phyloP scores from a whole-genome alignment of 2,113 vertebrate genomes.

The Corythornis cristatus region DNA sequence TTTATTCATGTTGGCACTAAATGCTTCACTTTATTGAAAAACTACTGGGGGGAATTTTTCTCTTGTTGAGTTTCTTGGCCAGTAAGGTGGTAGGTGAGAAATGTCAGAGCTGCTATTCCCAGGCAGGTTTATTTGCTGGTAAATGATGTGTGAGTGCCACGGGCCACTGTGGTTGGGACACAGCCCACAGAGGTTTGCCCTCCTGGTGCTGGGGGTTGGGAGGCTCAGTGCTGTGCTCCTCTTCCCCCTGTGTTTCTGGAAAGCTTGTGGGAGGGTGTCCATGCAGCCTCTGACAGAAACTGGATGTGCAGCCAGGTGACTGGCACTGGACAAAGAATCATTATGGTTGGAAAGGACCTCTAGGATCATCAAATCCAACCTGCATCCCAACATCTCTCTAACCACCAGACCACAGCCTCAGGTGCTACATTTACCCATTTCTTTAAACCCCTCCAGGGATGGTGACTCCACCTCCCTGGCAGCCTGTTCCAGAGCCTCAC shows the following conservation, averaged over 20 bases:
- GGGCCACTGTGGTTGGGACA: background rate
- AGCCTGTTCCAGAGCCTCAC: too few relatives aligned
- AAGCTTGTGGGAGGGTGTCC: fast-evolving
- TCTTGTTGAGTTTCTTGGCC: background rate
- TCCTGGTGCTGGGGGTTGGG: background rate
- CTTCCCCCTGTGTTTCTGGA: background rate
- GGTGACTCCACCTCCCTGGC: too few relatives aligned
- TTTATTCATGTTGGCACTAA: constrained; percentile 14
- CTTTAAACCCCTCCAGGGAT: too few relatives aligned
- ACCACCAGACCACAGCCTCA: too few relatives aligned
- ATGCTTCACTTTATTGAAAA: constrained; percentile 1
- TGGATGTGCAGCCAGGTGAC: fast-evolving
- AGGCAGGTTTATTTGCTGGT: background rate
- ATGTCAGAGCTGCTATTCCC: background rate
- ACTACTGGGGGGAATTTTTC: background rate
- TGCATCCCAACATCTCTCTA: too few relatives aligned
- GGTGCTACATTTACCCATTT: too few relatives aligned
- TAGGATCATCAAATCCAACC: too few relatives aligned
- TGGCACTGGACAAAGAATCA: fast-evolving
- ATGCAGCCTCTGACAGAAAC: fast-evolving
- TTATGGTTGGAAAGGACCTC: too few relatives aligned
- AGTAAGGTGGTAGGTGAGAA: background rate
- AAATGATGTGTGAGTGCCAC: background rate
- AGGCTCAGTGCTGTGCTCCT: background rate
- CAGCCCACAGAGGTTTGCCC: background rate